phyloP scores from a whole-genome alignment of 2,797 vertebrate species.

The Psittacula echo region DNA sequence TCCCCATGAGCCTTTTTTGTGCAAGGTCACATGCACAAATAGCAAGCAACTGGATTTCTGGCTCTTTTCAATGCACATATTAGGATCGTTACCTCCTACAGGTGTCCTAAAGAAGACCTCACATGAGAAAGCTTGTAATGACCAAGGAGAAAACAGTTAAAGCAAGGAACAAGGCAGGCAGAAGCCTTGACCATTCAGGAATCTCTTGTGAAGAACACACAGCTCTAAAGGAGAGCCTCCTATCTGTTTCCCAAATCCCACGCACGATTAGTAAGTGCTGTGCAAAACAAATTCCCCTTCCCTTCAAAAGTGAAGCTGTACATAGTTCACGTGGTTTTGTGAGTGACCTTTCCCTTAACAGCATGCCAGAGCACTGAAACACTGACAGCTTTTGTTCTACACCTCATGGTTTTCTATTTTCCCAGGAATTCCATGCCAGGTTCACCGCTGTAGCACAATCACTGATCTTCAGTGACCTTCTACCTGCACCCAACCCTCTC shows the following conservation, averaged over 20 bases:
- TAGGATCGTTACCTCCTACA: not conserved
- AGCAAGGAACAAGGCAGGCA: not conserved
- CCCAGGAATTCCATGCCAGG: not conserved
- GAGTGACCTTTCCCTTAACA: not conserved
- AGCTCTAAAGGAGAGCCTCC: fast-evolving
- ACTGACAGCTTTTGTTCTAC: not conserved
- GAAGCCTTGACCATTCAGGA: not conserved
- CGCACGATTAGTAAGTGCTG: not conserved
- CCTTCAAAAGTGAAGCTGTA: not conserved
- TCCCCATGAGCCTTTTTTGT: not conserved
- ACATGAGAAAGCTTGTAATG: not conserved
- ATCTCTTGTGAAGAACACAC: not conserved
- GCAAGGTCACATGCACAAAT: not conserved
- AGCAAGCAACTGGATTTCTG: not conserved
- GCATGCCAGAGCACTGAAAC: not conserved
- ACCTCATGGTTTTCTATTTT: not conserved
- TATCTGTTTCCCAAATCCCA: not conserved
- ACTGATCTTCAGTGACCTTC: slow-evolving; percentile 12
- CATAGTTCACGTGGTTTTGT: not conserved
- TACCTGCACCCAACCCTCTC: not conserved
- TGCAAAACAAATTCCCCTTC: not conserved
- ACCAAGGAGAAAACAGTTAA: not conserved
- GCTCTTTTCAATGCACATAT: not conserved
- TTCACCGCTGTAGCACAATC: not conserved
- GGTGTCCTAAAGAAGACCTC: not conserved